Evolutionary conservation across 2,888 invertebrate species (phyloP).

Genomic region (Drosophila prostipennis): DNA sequence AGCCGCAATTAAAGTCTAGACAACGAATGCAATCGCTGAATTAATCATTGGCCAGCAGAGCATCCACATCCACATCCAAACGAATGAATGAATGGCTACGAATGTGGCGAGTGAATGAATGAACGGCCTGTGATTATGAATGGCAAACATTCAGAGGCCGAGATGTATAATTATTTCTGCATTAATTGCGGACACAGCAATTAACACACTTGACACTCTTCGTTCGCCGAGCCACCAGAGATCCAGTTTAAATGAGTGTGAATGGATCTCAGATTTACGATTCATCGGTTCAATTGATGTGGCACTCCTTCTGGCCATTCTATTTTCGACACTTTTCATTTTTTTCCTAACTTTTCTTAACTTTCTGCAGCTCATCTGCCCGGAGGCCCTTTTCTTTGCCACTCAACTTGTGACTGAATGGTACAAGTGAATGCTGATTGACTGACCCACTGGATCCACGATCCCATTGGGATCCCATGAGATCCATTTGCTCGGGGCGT

Average conservation of each 20-base stretch:
- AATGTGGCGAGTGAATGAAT: slow-evolving; percentile 6
- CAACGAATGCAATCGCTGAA: slow-evolving; percentile 31
- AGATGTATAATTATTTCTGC: slow-evolving; percentile 55
- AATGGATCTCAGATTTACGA: background rate
- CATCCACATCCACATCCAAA: slow-evolving; percentile 4
- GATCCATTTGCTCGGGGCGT: slow-evolving; percentile 25
- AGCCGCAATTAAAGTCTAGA: slow-evolving; percentile 32
- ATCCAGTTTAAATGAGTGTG: slow-evolving; percentile 32
- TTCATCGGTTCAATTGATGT: slow-evolving; percentile 10
- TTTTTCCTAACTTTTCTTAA: slow-evolving; percentile 18
- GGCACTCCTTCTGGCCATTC: slow-evolving; percentile 23
- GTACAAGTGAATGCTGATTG: slow-evolving; percentile 77
- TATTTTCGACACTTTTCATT: slow-evolving; percentile 35
- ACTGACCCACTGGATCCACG: slow-evolving; percentile 50
- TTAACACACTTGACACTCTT: slow-evolving; percentile 40
- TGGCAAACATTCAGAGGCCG: slow-evolving; percentile 39
- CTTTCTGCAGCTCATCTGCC: slow-evolving; percentile 43
- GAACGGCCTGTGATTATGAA: slow-evolving; percentile 47
- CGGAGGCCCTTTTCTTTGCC: background rate
- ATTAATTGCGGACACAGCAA: slow-evolving; percentile 46
- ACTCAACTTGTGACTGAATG: slow-evolving; percentile 23
- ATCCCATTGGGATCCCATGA: background rate
- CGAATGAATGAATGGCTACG: no score
- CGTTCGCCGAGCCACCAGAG: slow-evolving; percentile 4
- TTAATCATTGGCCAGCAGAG: slow-evolving; percentile 17